These are phyloP conservation scores for Beaufortia kweichowensis DNA, from an alignment of 2,113 vertebrate genomes.

Conservation along the genomic window DNA sequence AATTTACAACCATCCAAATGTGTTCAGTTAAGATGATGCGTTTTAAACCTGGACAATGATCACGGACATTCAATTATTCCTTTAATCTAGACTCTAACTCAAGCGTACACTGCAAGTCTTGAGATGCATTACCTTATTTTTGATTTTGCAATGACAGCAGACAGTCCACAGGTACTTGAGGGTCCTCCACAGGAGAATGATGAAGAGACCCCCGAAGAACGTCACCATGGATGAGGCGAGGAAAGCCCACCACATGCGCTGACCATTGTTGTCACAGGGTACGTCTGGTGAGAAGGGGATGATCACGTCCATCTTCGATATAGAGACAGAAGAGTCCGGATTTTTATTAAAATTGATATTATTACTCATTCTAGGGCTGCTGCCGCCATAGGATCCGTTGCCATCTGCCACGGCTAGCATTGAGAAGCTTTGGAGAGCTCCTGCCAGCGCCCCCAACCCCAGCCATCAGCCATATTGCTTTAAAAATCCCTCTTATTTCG, in stretches of 20 bases:
- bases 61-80: not conserved
- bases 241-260: slow-evolving; percentile 99
- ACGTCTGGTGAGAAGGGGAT: slow-evolving; percentile 96
- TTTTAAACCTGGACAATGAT: not conserved
- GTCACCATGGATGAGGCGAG: slow-evolving; percentile 99
- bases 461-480: slow-evolving; percentile 92
- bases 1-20: not conserved
- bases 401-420: slow-evolving; percentile 96
- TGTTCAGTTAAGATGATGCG: not conserved
- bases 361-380: slow-evolving; percentile 91
- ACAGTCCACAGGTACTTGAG: slow-evolving; percentile 99
- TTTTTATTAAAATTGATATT: slow-evolving; percentile 86
- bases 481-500: slow-evolving; percentile 58
- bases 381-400: slow-evolving; percentile 83
- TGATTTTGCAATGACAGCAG: slow-evolving; percentile 97
- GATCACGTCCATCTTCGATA: slow-evolving; percentile 97
- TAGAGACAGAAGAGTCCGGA: slow-evolving; percentile 87
- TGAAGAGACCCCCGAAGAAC: slow-evolving; percentile 99
- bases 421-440: slow-evolving; percentile 85
- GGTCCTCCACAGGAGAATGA: slow-evolving; percentile 98
- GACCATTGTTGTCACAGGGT: slow-evolving; percentile 96
- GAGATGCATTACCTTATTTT: slow-evolving; percentile 84
- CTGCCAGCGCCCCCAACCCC: slow-evolving; percentile 88
- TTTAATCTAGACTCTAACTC: not conserved
- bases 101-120: no score